These are phyloP conservation scores for Cyphomyrus discorhynchus DNA, from an alignment of 2,113 vertebrate species.

Conservation along the genomic window DNA sequence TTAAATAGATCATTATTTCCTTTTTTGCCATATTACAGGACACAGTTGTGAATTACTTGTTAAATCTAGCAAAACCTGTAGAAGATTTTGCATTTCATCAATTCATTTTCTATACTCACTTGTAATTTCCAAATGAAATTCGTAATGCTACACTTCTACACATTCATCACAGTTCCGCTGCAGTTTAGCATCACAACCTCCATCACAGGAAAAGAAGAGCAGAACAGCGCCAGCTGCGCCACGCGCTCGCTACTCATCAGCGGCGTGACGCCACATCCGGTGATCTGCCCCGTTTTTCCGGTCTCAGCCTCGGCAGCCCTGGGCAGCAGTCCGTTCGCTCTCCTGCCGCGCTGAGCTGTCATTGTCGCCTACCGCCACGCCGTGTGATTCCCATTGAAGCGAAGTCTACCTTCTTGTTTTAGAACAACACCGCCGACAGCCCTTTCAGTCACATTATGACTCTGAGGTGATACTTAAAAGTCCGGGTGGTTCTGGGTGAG, in stretches of 20 bases:
- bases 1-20: neutral
- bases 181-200: neutral
- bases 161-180: neutral
- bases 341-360: conserved; percentile 47
- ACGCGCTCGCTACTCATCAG: neutral
- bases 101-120: neutral
- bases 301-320: conserved; percentile 45
- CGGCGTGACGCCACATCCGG: neutral
- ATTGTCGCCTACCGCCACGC: conserved; percentile 21
- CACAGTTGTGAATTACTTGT: neutral
- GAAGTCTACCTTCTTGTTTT: neutral
- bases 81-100: neutral
- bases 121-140: neutral
- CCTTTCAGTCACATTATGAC: conserved; percentile 50
- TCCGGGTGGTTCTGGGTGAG: conserved; percentile 68
- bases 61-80: neutral
- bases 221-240: neutral
- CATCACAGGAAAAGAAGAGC: neutral
- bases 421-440: conserved; percentile 34
- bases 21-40: neutral
- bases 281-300: neutral
- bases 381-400: conserved; percentile 8
- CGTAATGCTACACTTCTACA: neutral
- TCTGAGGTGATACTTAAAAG: conserved; percentile 64
- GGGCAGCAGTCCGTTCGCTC: conserved; percentile 46